phyloP scores from a whole-genome alignment of 37 sponge, comb jelly and placozoan genomes.

The Beroe ovata region DNA sequence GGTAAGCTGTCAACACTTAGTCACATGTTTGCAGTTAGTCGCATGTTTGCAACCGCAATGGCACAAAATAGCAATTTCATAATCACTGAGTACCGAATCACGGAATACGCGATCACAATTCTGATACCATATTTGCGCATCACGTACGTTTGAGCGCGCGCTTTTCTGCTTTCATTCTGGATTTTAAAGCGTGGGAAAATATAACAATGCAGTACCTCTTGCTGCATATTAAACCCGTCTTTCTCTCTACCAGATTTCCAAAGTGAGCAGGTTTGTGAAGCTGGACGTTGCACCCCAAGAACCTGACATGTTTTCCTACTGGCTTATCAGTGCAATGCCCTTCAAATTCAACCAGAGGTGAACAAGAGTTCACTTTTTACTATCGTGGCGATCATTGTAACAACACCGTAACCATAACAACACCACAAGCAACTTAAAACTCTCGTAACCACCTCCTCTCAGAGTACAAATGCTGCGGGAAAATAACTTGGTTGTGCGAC shows the following conservation, averaged over 20 bases:
- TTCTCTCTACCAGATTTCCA: not conserved
- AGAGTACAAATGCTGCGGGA: conserved; percentile 32
- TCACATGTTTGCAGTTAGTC: too few relatives aligned
- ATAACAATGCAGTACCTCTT: not conserved
- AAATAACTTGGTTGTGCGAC: conserved; percentile 34
- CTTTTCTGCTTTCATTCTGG: not conserved
- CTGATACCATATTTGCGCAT: not conserved
- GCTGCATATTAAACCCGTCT: not conserved
- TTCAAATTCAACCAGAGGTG: conserved; percentile 59
- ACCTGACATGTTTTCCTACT: conserved; percentile 62
- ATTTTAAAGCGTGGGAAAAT: too few relatives aligned
- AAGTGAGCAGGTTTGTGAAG: not conserved
- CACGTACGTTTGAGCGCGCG: conserved; percentile 8
- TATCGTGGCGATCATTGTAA: too few relatives aligned
- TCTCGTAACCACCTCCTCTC: too few relatives aligned
- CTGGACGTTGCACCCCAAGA: conserved; percentile 2
- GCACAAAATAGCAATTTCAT: not conserved
- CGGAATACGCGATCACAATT: not conserved
- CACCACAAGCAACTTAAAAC: too few relatives aligned
- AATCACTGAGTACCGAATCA: not conserved
- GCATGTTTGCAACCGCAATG: too few relatives aligned
- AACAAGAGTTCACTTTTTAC: too few relatives aligned
- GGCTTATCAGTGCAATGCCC: conserved; percentile 57
- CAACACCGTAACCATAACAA: too few relatives aligned
- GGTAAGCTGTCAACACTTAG: too few relatives aligned